Conservation (phyloP, 2,113 vertebrate genomes). For the Trichomycterus rosablanca region DNA sequence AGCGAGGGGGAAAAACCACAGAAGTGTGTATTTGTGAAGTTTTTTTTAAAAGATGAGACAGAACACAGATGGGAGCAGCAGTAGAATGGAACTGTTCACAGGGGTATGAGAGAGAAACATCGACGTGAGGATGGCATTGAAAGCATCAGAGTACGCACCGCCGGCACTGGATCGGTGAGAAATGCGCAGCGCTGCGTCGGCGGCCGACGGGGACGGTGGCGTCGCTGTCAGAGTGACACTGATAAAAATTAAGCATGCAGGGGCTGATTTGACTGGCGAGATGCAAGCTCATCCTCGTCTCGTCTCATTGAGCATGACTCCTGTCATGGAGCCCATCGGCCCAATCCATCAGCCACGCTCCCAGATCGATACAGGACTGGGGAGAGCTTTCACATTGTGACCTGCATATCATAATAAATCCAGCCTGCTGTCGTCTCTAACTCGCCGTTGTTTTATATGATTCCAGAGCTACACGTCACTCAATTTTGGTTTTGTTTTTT, state of each 20-base stretch:
- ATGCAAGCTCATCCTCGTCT: constrained; percentile 50
- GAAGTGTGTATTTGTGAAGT: constrained; percentile 27
- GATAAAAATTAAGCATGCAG: constrained; percentile 49
- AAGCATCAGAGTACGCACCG: constrained; percentile 50
- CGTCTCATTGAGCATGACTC: constrained; percentile 45
- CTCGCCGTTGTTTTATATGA: no score
- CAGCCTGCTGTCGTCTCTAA: constrained; percentile 18
- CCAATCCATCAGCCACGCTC: constrained; percentile 60
- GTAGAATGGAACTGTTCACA: constrained; percentile 36
- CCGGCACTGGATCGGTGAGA: constrained; percentile 43
- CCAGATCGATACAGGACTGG: constrained; percentile 60
- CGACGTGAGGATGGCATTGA: constrained; percentile 47
- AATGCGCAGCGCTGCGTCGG: not conserved
- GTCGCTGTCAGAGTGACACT: constrained; percentile 62
- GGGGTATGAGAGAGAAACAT: constrained; percentile 45
- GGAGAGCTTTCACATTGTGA: constrained; percentile 47
- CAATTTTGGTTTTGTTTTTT: no score
- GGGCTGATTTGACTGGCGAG: constrained; percentile 47
- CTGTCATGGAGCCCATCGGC: constrained; percentile 53
- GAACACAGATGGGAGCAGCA: constrained; percentile 27
- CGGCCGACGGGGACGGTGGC: constrained; percentile 47
- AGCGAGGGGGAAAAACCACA: constrained; percentile 36
- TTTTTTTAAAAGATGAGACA: constrained; percentile 45
- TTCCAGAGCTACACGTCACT: no score
- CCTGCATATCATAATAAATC: constrained; percentile 46